phyloP scores from a whole-genome alignment of 2,888 invertebrate species.

The Synergus umbraculus region DNA sequence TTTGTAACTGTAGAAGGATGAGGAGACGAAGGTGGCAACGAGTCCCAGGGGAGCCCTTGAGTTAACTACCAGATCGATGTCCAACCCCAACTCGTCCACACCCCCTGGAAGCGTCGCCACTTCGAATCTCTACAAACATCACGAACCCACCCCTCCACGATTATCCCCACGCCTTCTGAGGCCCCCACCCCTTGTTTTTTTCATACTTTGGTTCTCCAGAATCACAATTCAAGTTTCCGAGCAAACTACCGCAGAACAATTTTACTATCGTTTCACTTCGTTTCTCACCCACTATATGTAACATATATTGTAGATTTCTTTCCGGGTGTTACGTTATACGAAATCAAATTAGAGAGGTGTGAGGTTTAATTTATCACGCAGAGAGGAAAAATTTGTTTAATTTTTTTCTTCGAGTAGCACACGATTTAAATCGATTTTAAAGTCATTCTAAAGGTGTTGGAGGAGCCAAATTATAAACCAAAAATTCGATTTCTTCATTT shows the following conservation, averaged over 20 bases:
- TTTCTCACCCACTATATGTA: slow-evolving; percentile 6
- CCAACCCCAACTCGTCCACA: slow-evolving; percentile 51
- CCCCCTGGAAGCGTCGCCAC: slow-evolving; percentile 50
- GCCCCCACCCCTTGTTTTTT: slow-evolving; percentile 38
- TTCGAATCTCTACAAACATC: slow-evolving; percentile 41
- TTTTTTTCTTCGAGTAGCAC: background rate
- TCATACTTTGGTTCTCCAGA: slow-evolving; percentile 37
- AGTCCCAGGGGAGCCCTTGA: slow-evolving; percentile 74
- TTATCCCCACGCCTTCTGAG: slow-evolving; percentile 39
- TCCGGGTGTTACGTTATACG: slow-evolving; percentile 19
- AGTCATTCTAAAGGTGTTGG: no score
- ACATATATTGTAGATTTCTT: slow-evolving; percentile 10
- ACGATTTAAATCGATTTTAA: no score
- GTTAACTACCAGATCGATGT: slow-evolving; percentile 77
- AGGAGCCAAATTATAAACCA: no score
- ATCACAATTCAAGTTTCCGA: background rate
- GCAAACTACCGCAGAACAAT: background rate
- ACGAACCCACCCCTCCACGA: slow-evolving; percentile 39
- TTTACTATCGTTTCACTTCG: background rate
- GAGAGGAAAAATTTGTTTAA: background rate
- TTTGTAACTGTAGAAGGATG: slow-evolving; percentile 23
- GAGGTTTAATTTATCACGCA: background rate
- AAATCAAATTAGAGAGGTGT: background rate
- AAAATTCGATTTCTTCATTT: no score
- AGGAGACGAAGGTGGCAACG: slow-evolving; percentile 71